Conservation (phyloP, 2,797 vertebrate species). For the Mycteria americana region DNA sequence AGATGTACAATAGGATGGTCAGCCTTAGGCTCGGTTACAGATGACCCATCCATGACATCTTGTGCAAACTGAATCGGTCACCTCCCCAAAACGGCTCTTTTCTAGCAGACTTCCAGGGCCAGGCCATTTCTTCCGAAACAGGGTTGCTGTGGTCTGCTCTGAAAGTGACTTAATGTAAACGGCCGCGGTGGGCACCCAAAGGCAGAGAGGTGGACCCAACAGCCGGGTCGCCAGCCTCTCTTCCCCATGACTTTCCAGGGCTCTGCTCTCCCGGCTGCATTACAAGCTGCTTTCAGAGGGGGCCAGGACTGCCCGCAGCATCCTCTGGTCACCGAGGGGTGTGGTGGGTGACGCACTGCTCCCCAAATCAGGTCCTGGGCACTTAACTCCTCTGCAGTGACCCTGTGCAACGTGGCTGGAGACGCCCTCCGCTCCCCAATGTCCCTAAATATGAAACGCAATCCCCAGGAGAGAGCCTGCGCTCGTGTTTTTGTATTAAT, state of each 20-base stretch:
- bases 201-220: neutral
- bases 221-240: neutral
- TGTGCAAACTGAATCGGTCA: neutral
- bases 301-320: neutral
- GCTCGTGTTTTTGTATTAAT: neutral
- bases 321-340: too few relatives aligned
- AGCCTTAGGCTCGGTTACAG: neutral
- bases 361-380: neutral
- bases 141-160: neutral
- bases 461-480: neutral
- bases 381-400: neutral
- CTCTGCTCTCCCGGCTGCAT: neutral
- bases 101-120: conserved; percentile 73
- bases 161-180: neutral
- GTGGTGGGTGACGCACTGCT: neutral
- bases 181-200: neutral
- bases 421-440: neutral
- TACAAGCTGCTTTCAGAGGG: neutral
- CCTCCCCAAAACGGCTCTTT: conserved; percentile 77
- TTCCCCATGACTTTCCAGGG: neutral
- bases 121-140: conserved; percentile 54
- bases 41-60: neutral
- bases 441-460: neutral
- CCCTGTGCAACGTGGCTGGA: neutral
- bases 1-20: neutral